Percentiles rank a stretch among this genome's conserved stretches.
These are phyloP conservation scores for Nasonovia ribisnigri DNA, from an alignment of 2,888 invertebrate species.

Conservation along the genomic window DNA sequence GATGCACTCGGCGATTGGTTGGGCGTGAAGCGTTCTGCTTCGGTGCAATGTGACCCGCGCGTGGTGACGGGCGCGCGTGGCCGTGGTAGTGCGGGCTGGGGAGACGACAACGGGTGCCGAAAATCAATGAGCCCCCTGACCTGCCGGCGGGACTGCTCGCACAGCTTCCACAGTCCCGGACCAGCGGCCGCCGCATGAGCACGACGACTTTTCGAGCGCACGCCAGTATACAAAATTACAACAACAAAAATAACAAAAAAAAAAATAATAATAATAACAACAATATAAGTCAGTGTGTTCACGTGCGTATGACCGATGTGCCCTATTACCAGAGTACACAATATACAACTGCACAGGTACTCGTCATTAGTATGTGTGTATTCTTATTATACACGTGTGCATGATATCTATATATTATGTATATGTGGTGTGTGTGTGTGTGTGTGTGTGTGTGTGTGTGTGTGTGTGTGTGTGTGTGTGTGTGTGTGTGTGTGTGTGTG, in stretches of 20 bases:
- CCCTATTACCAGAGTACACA: neutral
- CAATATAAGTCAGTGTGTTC: constrained; percentile 1
- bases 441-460: neutral
- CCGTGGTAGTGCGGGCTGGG: neutral
- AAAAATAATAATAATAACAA: neutral
- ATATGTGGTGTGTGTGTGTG: neutral
- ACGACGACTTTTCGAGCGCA: constrained; percentile 37
- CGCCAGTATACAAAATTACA: constrained; percentile 10
- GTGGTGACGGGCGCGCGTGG: neutral
- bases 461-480: neutral
- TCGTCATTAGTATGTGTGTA: neutral
- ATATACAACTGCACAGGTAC: constrained; percentile 34
- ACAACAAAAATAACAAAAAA: neutral
- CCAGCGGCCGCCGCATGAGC: constrained; percentile 56
- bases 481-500: neutral
- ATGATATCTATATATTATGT: neutral
- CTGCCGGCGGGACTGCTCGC: constrained; percentile 61
- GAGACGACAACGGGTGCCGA: constrained; percentile 59
- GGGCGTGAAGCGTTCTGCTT: constrained; percentile 65
- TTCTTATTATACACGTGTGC: neutral
- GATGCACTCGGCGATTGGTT: constrained; percentile 65
- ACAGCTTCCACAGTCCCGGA: constrained; percentile 65
- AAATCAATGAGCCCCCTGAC: constrained; percentile 65
- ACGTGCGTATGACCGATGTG: constrained; percentile 37
- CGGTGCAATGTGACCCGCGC: constrained; percentile 62